Conservation (phyloP, 2,888 invertebrate species). For the Macrostomum cliftonense region DNA sequence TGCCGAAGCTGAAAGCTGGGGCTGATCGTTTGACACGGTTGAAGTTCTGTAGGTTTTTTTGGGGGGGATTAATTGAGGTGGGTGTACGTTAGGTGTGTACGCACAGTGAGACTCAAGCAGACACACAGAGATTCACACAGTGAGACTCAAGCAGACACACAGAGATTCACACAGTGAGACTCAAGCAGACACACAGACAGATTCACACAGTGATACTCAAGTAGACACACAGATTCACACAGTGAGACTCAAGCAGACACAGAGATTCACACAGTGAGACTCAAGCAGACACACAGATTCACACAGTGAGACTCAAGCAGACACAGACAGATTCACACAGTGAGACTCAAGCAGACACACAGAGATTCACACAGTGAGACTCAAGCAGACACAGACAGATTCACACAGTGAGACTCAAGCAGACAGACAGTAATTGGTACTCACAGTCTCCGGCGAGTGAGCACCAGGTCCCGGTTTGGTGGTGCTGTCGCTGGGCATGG, state of each 20-base stretch:
- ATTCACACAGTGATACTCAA: not conserved
- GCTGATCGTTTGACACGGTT: conserved; percentile 6
- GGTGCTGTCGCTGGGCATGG: conserved; percentile 54
- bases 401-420: not conserved
- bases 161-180: not conserved
- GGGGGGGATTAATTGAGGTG: no score
- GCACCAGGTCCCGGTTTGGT: conserved; percentile 70
- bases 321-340: not conserved
- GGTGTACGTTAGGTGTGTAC: not conserved
- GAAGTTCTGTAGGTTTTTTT: not conserved
- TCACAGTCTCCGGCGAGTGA: conserved; percentile 75
- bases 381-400: no score
- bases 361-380: not conserved
- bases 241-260: not conserved
- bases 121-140: not conserved
- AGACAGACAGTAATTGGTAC: not conserved
- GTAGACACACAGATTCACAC: not conserved
- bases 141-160: not conserved
- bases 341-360: not conserved
- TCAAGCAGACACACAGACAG: no score
- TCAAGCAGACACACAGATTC: no score
- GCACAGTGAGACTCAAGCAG: not conserved
- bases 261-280: not conserved
- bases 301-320: not conserved
- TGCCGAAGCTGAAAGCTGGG: conserved; percentile 21